These are phyloP conservation scores for Prionace glauca DNA, from an alignment of 2,797 vertebrate species.

Conservation along the genomic window DNA sequence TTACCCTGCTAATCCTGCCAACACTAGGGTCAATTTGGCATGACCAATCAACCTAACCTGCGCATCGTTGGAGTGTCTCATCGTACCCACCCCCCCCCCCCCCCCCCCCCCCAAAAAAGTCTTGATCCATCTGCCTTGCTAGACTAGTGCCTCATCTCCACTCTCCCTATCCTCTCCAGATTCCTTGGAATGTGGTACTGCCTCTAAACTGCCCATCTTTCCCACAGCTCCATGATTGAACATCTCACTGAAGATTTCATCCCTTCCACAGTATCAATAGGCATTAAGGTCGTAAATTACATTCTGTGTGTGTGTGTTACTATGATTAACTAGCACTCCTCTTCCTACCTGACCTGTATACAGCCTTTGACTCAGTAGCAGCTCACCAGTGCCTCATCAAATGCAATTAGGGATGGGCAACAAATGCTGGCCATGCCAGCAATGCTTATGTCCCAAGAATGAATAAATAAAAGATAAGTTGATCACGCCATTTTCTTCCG, in stretches of 20 bases:
- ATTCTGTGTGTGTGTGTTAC: background rate
- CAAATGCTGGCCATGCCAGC: too few species aligned
- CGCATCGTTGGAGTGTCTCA: too few species aligned
- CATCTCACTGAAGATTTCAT: background rate
- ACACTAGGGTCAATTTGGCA: too few species aligned
- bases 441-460: too few species aligned
- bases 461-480: background rate
- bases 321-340: too few species aligned
- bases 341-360: background rate
- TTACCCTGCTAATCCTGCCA: too few species aligned
- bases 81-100: too few species aligned
- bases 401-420: too few species aligned
- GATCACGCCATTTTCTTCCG: background rate
- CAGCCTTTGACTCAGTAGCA: background rate
- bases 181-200: background rate
- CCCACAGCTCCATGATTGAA: background rate
- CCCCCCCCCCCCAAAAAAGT: too few species aligned
- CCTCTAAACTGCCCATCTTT: too few species aligned
- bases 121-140: background rate
- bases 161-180: background rate
- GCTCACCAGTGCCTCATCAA: too few species aligned
- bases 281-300: background rate
- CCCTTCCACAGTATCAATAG: background rate
- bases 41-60: too few species aligned
- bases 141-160: background rate